phyloP scores from a whole-genome alignment of 2,888 invertebrate genomes.

The Luperina testacea region DNA sequence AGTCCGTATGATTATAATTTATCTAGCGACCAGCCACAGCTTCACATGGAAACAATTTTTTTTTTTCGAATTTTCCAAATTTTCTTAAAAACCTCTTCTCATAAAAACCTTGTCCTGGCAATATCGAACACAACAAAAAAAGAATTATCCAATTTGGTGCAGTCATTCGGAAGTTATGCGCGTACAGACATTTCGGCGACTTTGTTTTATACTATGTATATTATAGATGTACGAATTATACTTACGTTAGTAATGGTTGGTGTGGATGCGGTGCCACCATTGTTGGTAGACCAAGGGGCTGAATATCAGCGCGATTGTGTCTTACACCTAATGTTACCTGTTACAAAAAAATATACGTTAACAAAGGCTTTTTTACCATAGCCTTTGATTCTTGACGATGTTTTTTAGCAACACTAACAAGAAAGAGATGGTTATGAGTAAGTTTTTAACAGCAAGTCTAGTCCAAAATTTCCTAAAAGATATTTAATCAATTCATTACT shows the following conservation, averaged over 20 bases:
- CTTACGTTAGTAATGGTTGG: conserved; percentile 80
- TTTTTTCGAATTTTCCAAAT: too few species aligned
- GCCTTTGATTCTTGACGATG: not conserved
- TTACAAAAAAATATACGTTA: conserved; percentile 21
- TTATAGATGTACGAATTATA: conserved; percentile 23
- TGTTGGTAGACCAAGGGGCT: conserved; percentile 78
- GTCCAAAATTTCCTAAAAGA: not conserved
- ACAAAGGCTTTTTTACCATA: not conserved
- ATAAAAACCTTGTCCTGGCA: too few species aligned
- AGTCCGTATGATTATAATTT: not conserved
- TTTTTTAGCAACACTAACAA: not conserved
- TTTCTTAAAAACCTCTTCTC: too few species aligned
- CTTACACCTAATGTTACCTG: conserved; percentile 88
- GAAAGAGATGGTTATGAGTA: not conserved
- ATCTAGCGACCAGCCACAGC: too few species aligned
- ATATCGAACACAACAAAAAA: too few species aligned
- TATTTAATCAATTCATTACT: not conserved
- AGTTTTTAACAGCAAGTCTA: not conserved
- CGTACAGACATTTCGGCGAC: too few species aligned
- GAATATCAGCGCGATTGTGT: conserved; percentile 87
- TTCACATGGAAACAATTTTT: too few species aligned
- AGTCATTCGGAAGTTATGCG: too few species aligned
- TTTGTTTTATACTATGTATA: too few species aligned
- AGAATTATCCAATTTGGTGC: too few species aligned
- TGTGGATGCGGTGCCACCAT: conserved; percentile 76